Evolutionary conservation across 2,888 invertebrate species (phyloP).

Genomic region (Hoplodrina blanda): DNA sequence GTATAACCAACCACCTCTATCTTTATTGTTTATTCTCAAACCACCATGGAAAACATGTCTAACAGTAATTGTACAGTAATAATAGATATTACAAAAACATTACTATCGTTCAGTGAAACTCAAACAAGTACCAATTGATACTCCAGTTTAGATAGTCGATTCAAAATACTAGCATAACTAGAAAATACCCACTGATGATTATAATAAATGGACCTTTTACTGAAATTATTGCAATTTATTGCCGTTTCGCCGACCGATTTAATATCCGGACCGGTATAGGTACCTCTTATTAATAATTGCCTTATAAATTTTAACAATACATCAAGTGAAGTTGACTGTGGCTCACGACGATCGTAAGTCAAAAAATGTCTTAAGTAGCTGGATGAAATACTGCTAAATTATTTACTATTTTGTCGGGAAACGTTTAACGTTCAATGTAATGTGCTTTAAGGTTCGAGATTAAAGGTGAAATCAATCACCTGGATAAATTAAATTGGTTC

Average conservation of each 20-base stretch:
- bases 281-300: slow-evolving; percentile 74
- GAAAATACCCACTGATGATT: slow-evolving; percentile 62
- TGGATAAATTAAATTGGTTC: slow-evolving; percentile 9
- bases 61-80: slow-evolving; percentile 54
- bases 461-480: slow-evolving; percentile 43
- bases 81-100: slow-evolving; percentile 59
- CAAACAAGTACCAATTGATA: slow-evolving; percentile 56
- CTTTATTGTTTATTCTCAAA: slow-evolving; percentile 27
- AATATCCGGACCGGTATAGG: slow-evolving; percentile 63
- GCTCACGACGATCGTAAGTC: slow-evolving; percentile 72
- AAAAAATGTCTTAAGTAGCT: slow-evolving; percentile 66
- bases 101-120: slow-evolving; percentile 56
- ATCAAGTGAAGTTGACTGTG: slow-evolving; percentile 69
- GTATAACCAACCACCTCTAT: slow-evolving; percentile 36
- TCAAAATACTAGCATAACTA: slow-evolving; percentile 46
- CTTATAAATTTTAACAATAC: slow-evolving; percentile 72
- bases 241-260: slow-evolving; percentile 61
- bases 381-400: slow-evolving; percentile 35
- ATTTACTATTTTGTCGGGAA: slow-evolving; percentile 36
- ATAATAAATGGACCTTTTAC: slow-evolving; percentile 64
- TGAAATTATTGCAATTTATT: slow-evolving; percentile 66
- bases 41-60: slow-evolving; percentile 37
- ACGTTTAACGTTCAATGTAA: slow-evolving; percentile 31
- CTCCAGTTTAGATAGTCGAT: slow-evolving; percentile 45
- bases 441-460: slow-evolving; percentile 24